Percentiles rank a stretch among this genome's conserved stretches.
phyloP scores from a whole-genome alignment of 2,888 invertebrate species.

The Campoplex capitator region DNA sequence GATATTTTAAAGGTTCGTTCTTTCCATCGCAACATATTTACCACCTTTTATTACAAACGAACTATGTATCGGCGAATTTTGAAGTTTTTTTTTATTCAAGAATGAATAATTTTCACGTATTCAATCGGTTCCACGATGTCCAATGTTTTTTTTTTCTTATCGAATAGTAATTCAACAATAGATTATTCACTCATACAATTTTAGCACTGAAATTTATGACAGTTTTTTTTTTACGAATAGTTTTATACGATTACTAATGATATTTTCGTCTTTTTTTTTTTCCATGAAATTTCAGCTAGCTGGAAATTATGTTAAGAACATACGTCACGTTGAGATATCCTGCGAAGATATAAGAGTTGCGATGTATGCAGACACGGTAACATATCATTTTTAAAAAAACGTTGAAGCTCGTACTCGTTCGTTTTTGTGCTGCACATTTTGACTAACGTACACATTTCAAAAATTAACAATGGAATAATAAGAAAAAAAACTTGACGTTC shows the following conservation, averaged over 20 bases:
- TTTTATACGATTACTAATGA: neutral
- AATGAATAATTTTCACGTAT: too few relatives aligned
- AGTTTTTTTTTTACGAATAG: too few relatives aligned
- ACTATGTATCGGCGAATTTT: neutral
- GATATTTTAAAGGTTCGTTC: conserved; percentile 93
- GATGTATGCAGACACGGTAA: conserved; percentile 98
- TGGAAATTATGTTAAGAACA: conserved; percentile 98
- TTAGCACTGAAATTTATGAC: too few relatives aligned
- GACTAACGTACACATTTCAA: conserved; percentile 66
- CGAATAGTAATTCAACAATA: too few relatives aligned
- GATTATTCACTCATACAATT: too few relatives aligned
- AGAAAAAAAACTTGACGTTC: conserved; percentile 48
- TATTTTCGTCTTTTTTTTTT: conserved; percentile 46
- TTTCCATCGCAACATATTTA: conserved; percentile 19
- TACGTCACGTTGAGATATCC: conserved; percentile 95
- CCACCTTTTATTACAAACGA: neutral
- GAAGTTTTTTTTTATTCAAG: neutral
- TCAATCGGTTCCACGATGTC: too few relatives aligned
- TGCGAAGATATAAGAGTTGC: conserved; percentile 98
- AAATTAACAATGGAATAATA: conserved; percentile 34
- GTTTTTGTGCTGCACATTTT: conserved; percentile 71
- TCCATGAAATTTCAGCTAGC: conserved; percentile 88
- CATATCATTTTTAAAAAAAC: conserved; percentile 70
- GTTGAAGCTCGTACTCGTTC: conserved; percentile 68
- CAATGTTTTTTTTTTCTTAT: neutral